Base-by-base conservation (phyloP, 2,113 vertebrate genomes). In the Scytalopus superciliaris region DNA sequence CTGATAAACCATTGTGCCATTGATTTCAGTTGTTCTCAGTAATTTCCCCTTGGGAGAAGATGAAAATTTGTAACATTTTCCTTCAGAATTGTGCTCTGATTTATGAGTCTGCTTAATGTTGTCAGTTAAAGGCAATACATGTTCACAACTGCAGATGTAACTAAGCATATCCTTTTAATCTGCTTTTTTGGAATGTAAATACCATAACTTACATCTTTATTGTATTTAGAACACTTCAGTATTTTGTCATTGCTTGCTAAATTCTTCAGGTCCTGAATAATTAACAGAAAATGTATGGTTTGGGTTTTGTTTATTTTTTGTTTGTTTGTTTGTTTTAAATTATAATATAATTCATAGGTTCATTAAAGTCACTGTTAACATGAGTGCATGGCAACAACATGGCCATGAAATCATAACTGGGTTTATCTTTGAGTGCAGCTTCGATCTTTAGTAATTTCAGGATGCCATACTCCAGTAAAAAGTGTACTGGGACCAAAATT, bases 381-480 rank as follows among this genome's bases (percentile, higher is more conserved):
- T 1, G 2, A 73, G 3, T 5, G 33, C 39, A 9, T 33, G 30
- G 18, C 16, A 47, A 7, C 10, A 45, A 15, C 6, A 25, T 0
- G 25, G 27, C 18, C 21, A 16, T 2, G 3, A 56, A 78, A 56
- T 19, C 16, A 19, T 18, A 64, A 10, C 28, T 44, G 16, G 16
- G 6, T 31, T 80, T 75, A 39, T 14, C 10, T 86, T 69, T 53
- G 44, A 7, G 10, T 45, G 44, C 31, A 69, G 31, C 19, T 86
- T 10, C 21, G 14, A 2, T 39, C 18, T 63, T 79, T 6, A 45
- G 28, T 45, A 31, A 55, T 35, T 72, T 55, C 12, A 53, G 14
- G 28, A 12, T 5, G 5, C 19, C 63, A 2, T 6, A 6, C 9
- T 72, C 19, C 53, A n/a, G 19, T 14, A 24, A 12, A 56, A 74